phyloP scores from a whole-genome alignment of 2,113 vertebrate genomes.

The Paralichthys olivaceus region DNA sequence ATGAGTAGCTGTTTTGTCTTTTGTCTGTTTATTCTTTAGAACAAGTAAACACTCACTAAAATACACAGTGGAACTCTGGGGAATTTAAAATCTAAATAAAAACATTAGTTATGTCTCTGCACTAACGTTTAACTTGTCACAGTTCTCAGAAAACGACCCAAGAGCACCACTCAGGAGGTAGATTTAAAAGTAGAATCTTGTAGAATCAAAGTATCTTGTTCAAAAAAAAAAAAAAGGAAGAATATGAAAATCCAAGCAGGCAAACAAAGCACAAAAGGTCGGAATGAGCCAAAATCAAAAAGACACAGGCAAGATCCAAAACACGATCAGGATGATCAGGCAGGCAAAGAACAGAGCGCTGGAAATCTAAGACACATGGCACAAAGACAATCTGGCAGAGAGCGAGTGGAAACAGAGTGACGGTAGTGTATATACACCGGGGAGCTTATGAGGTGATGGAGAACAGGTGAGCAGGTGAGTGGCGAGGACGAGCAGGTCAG shows the following conservation, averaged over 20 bases:
- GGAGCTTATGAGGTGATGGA: neutral
- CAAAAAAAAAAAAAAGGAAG: neutral
- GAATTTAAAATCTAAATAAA: slow-evolving; percentile 1
- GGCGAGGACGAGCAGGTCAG: neutral
- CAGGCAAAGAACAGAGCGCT: neutral
- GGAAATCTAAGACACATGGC: slow-evolving; percentile 4
- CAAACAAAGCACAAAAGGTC: neutral
- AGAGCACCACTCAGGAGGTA: neutral
- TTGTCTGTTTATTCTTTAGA: neutral
- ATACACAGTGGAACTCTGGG: neutral
- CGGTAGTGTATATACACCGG: neutral
- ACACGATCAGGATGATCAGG: neutral
- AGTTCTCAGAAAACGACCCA: neutral
- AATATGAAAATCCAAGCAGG: neutral
- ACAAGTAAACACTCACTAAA: slow-evolving; percentile 12
- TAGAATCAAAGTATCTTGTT: neutral
- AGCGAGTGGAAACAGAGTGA: slow-evolving; percentile 1
- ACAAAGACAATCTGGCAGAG: slow-evolving; percentile 4
- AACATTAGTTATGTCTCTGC: neutral
- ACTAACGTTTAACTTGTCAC: neutral
- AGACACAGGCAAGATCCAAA: slow-evolving; percentile 2
- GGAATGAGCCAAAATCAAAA: neutral
- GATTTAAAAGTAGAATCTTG: neutral
- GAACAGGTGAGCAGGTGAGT: neutral
- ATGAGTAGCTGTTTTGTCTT: neutral